phyloP scores from a whole-genome alignment of 1,140 invertebrate genomes.

The Drosophila nasuta region DNA sequence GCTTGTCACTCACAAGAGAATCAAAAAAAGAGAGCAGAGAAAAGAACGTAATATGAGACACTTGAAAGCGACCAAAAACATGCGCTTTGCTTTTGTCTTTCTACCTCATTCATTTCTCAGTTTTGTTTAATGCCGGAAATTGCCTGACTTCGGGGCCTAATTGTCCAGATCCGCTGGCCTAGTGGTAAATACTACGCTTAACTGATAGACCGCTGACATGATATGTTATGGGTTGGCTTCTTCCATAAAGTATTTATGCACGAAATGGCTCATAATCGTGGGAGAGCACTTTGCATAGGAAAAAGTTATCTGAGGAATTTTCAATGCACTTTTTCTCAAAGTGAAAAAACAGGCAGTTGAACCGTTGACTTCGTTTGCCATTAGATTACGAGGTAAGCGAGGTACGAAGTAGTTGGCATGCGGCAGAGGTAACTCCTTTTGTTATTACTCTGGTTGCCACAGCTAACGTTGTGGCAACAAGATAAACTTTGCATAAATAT shows the following conservation, averaged over 20 bases:
- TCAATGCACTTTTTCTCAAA: conserved; percentile 54
- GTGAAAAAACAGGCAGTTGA: conserved; percentile 55
- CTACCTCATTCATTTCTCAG: neutral
- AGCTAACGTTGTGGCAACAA: conserved; percentile 52
- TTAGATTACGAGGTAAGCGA: conserved; percentile 15
- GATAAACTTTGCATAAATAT: conserved; percentile 57
- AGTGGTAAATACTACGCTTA: conserved; percentile 14
- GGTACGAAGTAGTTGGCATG: conserved; percentile 19
- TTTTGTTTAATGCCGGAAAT: conserved; percentile 42
- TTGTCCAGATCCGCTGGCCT: conserved; percentile 49
- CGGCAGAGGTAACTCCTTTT: conserved; percentile 25
- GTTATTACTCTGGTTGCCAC: conserved; percentile 57
- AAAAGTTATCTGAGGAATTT: conserved; percentile 58
- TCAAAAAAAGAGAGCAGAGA: conserved; percentile 13
- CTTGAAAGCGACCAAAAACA: conserved; percentile 4
- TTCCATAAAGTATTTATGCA: conserved; percentile 15
- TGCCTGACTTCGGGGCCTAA: conserved; percentile 38
- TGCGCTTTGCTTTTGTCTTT: conserved; percentile 9
- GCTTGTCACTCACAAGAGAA: conserved; percentile 57
- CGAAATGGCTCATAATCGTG: conserved; percentile 54
- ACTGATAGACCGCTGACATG: conserved; percentile 36
- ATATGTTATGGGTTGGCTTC: conserved; percentile 32
- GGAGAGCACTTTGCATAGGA: conserved; percentile 41
- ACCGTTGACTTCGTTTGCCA: conserved; percentile 43
- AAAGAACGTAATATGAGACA: conserved; percentile 23